These are phyloP conservation scores for Anguilla marmorata DNA, from an alignment of 2,797 vertebrate species.

Conservation along the genomic window DNA sequence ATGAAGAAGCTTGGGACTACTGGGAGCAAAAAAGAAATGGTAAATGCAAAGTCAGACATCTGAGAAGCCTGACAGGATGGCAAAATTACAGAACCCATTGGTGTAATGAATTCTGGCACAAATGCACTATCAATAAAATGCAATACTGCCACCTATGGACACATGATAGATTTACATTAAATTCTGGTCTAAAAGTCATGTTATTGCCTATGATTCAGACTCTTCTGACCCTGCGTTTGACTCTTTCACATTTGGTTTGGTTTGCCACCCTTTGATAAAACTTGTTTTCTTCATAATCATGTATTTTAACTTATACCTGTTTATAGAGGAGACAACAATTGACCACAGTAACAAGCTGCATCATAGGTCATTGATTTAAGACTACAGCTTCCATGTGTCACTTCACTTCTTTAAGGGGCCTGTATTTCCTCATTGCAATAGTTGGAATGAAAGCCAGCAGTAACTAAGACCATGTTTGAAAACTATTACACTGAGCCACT, in stretches of 20 bases:
- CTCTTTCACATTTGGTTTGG: background rate
- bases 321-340: too few relatives aligned
- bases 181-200: background rate
- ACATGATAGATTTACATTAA: background rate
- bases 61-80: background rate
- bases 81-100: background rate
- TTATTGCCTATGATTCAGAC: background rate
- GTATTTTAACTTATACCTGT: background rate
- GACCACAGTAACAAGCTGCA: too few relatives aligned
- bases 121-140: background rate
- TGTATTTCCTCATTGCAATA: too few relatives aligned
- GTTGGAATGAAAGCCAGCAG: too few relatives aligned
- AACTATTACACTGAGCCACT: too few relatives aligned
- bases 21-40: background rate
- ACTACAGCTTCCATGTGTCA: too few relatives aligned
- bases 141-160: conserved; percentile 21
- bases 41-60: background rate
- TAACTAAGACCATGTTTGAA: too few relatives aligned
- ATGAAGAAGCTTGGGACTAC: background rate
- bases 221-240: background rate
- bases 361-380: too few relatives aligned
- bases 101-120: conserved; percentile 2
- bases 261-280: background rate
- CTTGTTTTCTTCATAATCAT: background rate
- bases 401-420: too few relatives aligned